These are phyloP conservation scores for Tinea semifulvella DNA, from an alignment of 2,888 invertebrate species.

Conservation along the genomic window DNA sequence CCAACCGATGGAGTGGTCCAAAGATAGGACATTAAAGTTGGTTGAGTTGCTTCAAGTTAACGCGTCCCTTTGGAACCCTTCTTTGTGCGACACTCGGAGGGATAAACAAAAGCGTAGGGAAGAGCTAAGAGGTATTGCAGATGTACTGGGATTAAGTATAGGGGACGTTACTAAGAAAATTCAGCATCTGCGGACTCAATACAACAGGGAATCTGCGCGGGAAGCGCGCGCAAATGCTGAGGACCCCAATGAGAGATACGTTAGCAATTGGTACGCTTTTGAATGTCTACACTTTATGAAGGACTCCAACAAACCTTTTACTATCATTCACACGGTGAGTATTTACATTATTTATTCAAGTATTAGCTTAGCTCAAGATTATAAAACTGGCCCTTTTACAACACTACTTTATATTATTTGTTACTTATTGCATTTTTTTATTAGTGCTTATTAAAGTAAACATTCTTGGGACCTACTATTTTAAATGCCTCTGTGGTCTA, in stretches of 20 bases:
- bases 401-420: no score
- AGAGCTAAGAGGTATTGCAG: constrained; percentile 47
- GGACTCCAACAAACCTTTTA: constrained; percentile 59
- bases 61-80: constrained; percentile 50
- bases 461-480: no score
- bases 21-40: constrained; percentile 54
- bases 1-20: constrained; percentile 54
- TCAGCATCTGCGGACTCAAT: constrained; percentile 68
- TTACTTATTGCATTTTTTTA: no score
- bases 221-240: constrained; percentile 58
- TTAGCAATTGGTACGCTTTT: constrained; percentile 65
- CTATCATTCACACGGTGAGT: constrained; percentile 45
- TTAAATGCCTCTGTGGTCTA: no score
- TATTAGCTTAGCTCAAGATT: no score
- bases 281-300: constrained; percentile 69
- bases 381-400: no score
- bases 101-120: constrained; percentile 57
- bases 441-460: no score
- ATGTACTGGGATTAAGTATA: constrained; percentile 40
- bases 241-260: constrained; percentile 60
- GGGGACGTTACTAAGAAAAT: constrained; percentile 68
- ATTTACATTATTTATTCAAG: no score
- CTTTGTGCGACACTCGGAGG: constrained; percentile 46
- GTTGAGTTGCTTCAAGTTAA: constrained; percentile 54
- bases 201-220: constrained; percentile 66